Base-by-base conservation (phyloP, 2,888 invertebrate species). In the Drosophila yooni region DNA sequence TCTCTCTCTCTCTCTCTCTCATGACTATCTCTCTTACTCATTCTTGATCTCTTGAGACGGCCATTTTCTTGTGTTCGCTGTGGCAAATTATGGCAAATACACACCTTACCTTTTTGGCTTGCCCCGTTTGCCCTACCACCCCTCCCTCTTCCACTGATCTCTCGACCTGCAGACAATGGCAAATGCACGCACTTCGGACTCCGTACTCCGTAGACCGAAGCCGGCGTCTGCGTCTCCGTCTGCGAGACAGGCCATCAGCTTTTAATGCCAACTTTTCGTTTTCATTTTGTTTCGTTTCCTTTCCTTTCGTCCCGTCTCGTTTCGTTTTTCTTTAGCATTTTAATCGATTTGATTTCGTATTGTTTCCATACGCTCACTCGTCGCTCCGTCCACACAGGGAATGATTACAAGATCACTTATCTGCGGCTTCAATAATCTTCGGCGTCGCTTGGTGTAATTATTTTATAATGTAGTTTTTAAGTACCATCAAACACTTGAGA, bases 61-160 rank as follows among this genome's bases (percentile, higher is more conserved):
- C 70, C 64, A 75, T 73, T 70, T 81, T 66, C 38, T 63, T 80
- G 86, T 84, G 82, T 90, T 80, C 82, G 83, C 81, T 89, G 83
- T 90, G 91, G 89, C 89, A 91, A 91, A 91, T 91, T 91, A 91
- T 91, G 90, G 88, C 89, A 89, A 89, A 90, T 90, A 91, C 91
- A 91, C 91, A 91, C 91, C 91, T 91, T 88, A 58, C 59, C 69
- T 69, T 65, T 40, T 57, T 57, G 54, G 62, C 58, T 65, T 54
- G 31, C 62, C 53, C 66, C 51, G 46, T 15, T 46, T 46, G 46
- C 25, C 25, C 54, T 27, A 38, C 56, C 56, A 27, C 13, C 38
- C n/a, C 27, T 27, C 27, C 67, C 27, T 51, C 25, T 1, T 15
- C 36, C 31, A 5, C 29, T 21, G 33, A 31, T 27, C 21, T 27